Percentiles rank a stretch among this genome's conserved stretches.
Evolutionary conservation across 2,888 invertebrate genomes (phyloP).

Genomic region (Phalera bucephala): DNA sequence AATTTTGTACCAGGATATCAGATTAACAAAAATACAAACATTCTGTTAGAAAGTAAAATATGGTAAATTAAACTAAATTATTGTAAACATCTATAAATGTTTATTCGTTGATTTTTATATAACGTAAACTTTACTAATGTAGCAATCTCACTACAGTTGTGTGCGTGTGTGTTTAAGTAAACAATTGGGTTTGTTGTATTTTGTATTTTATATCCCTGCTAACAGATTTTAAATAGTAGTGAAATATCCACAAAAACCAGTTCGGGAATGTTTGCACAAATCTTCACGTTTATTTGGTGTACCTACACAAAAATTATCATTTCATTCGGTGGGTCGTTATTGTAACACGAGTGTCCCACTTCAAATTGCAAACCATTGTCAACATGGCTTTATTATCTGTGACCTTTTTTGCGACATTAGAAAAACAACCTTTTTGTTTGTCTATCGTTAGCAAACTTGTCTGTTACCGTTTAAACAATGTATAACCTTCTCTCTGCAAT

Average conservation of each 20-base stretch:
- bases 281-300: constrained; percentile 20
- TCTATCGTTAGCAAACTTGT: constrained; percentile 47
- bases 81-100: too few relatives aligned
- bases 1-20: too few relatives aligned
- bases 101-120: too few relatives aligned
- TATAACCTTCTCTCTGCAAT: constrained; percentile 6
- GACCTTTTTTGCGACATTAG: constrained; percentile 49
- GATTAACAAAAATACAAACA: too few relatives aligned
- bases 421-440: constrained; percentile 60
- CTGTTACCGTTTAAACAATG: constrained; percentile 25
- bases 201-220: too few relatives aligned
- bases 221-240: background rate
- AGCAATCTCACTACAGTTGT: too few relatives aligned
- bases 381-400: constrained; percentile 39
- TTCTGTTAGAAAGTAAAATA: too few relatives aligned
- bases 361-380: constrained; percentile 55
- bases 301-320: constrained; percentile 19
- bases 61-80: too few relatives aligned
- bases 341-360: constrained; percentile 55
- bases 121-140: too few relatives aligned
- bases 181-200: too few relatives aligned
- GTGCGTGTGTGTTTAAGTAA: too few relatives aligned
- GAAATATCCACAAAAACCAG: constrained; percentile 15
- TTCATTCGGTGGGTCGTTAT: constrained; percentile 35
- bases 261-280: constrained; percentile 22